These are phyloP conservation scores for Cryptocephalus primarius DNA, from an alignment of 2,888 invertebrate genomes.

Conservation along the genomic window DNA sequence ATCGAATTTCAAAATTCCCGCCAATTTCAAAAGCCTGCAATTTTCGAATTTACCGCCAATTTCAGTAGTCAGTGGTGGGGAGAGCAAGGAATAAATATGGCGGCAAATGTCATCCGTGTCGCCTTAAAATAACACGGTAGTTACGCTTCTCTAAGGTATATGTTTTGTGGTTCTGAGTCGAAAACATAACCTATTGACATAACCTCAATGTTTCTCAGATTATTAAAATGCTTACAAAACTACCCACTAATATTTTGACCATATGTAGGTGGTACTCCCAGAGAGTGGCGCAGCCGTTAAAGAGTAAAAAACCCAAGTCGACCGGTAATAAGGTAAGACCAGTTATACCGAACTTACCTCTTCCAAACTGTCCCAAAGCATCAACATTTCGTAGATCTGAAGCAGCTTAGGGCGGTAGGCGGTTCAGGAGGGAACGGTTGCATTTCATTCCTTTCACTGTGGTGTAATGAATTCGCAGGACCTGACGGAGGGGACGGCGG, in stretches of 20 bases:
- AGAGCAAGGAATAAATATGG: too few species aligned
- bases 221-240: neutral
- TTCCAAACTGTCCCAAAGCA: conserved; percentile 14
- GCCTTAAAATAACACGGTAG: too few species aligned
- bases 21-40: too few species aligned
- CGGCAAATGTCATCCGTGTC: too few species aligned
- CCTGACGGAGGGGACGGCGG: conserved; percentile 98
- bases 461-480: conserved; percentile 79
- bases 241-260: neutral
- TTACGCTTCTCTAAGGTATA: too few species aligned
- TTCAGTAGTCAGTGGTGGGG: too few species aligned
- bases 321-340: conserved; percentile 34
- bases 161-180: too few species aligned
- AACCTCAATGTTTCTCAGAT: too few species aligned
- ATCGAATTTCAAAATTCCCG: too few species aligned
- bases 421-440: conserved; percentile 92
- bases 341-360: neutral
- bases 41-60: too few species aligned
- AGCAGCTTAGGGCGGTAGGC: conserved; percentile 54
- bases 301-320: conserved; percentile 40
- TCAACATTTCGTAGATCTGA: conserved; percentile 58
- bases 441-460: conserved; percentile 73
- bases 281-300: conserved; percentile 32
- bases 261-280: conserved; percentile 19
- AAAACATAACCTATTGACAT: too few species aligned